Evolutionary conservation across 2,888 invertebrate genomes (phyloP).

Genomic region (Lysandra coridon): DNA sequence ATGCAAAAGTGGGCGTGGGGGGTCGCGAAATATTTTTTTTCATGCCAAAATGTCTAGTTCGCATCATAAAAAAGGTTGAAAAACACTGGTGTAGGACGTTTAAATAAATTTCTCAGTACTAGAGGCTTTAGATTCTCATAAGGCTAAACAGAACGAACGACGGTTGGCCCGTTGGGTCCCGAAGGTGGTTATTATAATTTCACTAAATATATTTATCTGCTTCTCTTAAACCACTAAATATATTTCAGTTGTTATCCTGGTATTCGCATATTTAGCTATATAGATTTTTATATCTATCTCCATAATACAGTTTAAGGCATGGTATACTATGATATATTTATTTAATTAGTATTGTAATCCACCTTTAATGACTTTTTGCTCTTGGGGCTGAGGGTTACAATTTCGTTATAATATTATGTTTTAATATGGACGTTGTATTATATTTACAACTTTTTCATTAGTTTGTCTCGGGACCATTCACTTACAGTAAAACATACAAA

Average conservation of each 20-base stretch:
- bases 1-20: no score
- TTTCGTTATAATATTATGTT: no score
- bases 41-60: no score
- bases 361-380: no score
- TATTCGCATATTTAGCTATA: not conserved
- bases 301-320: not conserved
- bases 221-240: conserved; percentile 2
- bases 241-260: not conserved
- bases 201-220: conserved; percentile 41
- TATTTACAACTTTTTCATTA: no score
- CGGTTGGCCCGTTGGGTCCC: conserved; percentile 40
- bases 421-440: no score
- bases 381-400: no score
- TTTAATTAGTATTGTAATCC: no score
- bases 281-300: not conserved
- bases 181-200: conserved; percentile 43
- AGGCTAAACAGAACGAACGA: conserved; percentile 42
- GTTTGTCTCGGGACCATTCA: no score
- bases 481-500: no score
- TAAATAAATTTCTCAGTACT: conserved; percentile 37
- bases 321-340: not conserved
- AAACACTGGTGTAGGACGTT: not conserved
- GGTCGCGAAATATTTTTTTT: no score
- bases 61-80: no score
- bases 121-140: conserved; percentile 40